phyloP scores from a whole-genome alignment of 1,140 invertebrate species.

The Phortica variegata region DNA sequence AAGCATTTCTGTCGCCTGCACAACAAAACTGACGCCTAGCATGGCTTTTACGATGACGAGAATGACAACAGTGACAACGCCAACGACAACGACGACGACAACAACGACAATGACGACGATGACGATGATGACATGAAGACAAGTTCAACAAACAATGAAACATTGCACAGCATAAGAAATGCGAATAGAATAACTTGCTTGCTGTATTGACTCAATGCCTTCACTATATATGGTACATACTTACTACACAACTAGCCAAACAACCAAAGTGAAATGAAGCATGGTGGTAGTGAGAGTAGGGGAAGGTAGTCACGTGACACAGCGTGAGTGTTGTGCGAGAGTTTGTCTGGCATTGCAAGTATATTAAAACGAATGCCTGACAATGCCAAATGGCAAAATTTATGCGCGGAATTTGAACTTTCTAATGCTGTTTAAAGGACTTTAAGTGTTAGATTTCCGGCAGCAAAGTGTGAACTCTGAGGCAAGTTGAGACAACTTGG shows the following conservation, averaged over 20 bases:
- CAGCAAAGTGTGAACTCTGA: background rate
- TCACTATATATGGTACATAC: no score
- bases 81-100: background rate
- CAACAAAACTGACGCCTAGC: no score
- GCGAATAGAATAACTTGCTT: no score
- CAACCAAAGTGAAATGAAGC: no score
- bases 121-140: conserved; percentile 8
- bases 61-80: background rate
- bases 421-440: conserved; percentile 54
- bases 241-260: no score
- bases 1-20: conserved; percentile 14
- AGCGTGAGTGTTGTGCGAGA: no score
- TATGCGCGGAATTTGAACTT: conserved; percentile 29
- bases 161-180: no score
- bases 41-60: no score
- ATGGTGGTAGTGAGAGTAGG: no score
- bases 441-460: conserved; percentile 53
- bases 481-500: background rate
- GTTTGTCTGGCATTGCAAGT: background rate
- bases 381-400: conserved; percentile 2
- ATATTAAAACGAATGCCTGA: no score
- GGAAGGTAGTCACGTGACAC: no score
- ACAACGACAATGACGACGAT: background rate
- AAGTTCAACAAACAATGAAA: conserved; percentile 47
- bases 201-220: no score